Percentiles rank a stretch among this genome's conserved stretches.
These are phyloP conservation scores for Pygocentrus nattereri DNA, from an alignment of 2,797 vertebrate genomes.

Conservation along the genomic window DNA sequence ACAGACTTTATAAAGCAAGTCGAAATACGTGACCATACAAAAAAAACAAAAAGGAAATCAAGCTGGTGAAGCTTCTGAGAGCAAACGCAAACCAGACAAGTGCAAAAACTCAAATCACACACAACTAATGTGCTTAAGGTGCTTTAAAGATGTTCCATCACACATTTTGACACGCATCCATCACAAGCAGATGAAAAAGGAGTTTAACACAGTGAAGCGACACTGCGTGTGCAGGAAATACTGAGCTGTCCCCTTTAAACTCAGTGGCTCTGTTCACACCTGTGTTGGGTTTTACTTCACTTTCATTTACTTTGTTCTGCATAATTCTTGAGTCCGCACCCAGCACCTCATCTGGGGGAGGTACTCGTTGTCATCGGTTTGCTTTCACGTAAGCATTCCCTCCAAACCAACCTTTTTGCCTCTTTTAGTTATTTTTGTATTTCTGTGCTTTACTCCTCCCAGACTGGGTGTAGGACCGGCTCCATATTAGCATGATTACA, in stretches of 20 bases:
- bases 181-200: conserved; percentile 42
- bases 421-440: no score
- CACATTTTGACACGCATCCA: conserved; percentile 3
- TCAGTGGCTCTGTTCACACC: neutral
- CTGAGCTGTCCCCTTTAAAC: neutral
- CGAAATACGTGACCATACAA: conserved; percentile 88
- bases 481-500: no score
- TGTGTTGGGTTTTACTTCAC: no score
- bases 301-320: no score
- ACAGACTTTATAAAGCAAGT: conserved; percentile 85
- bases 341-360: no score
- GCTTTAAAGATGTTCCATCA: conserved; percentile 71
- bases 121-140: conserved; percentile 81
- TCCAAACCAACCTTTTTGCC: no score
- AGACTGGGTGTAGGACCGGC: no score
- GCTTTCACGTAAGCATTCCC: no score
- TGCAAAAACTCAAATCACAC: conserved; percentile 63
- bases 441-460: no score
- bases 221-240: conserved; percentile 30
- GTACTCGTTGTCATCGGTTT: no score
- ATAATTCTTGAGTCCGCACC: no score
- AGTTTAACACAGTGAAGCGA: conserved; percentile 33
- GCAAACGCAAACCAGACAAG: conserved; percentile 62
- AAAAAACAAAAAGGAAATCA: conserved; percentile 61
- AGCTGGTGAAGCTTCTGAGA: conserved; percentile 38